Base-by-base conservation (phyloP, 2,797 vertebrate genomes). In the Brachyalestes nurse region DNA sequence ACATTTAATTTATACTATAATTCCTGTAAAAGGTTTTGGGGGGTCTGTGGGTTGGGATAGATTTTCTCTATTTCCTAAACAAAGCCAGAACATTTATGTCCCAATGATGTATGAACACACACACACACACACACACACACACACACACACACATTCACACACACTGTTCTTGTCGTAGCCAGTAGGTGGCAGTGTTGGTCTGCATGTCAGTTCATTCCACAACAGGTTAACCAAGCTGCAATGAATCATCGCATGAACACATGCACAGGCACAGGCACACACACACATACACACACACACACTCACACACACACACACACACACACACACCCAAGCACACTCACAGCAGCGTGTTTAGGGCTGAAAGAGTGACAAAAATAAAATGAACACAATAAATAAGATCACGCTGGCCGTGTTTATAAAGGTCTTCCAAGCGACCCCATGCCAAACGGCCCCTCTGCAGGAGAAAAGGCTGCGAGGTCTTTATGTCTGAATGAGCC, bases 111-210 rank as follows among this genome's bases (percentile, higher is more conserved):
- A 42, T 42, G 75, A 40, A 69, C 19, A 75, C 72, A 64, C 10
- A 80, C 19, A 75, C 72, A 64, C 10, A 80, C 45, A 42, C 57
- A 74, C 40, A 69, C 19, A 75, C 72, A 64, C 10, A 80, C 45
- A 42, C 57, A 74, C 40, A 57, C 47, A 66, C 73, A 78, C 28
- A 34, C 73, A 77, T 58, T 71, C 45, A 70, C 69, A 72, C 21
- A 23, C 69, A 77, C 58, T 78, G 69, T 88, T 86, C 81, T 25
- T n/a, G 4, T 1, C 0, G 67, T 14, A 57, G 73, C 90, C 92
- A 91, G 89, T 87, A 91, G 92, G 89, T 93, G 93, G 90, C 77
- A 92, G 92, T 93, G 90, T 89, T 81, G 75, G 78, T 86, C 91
- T 92, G 90, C 86, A 78, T 65, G 72, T 72, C 83, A 79, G 79